These are phyloP conservation scores for Lathronympha strigana DNA, from an alignment of 2,888 invertebrate species.

Conservation along the genomic window DNA sequence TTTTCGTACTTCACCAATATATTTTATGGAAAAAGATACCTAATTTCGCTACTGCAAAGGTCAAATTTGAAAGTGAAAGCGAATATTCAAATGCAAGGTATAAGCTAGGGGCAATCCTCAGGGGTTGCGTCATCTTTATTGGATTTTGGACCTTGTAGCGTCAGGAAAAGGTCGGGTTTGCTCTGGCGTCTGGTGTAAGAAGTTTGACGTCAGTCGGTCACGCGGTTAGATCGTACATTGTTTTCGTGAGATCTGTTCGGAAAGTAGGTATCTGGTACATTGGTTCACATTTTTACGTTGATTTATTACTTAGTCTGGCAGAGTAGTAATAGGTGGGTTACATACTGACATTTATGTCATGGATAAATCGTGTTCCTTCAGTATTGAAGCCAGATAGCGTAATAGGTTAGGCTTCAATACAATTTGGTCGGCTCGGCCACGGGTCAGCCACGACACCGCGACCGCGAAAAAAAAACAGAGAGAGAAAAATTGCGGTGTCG, in stretches of 20 bases:
- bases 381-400: no score
- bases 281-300: not conserved
- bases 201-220: slow-evolving; percentile 73
- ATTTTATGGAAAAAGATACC: not conserved
- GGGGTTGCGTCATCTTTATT: slow-evolving; percentile 52
- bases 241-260: slow-evolving; percentile 16
- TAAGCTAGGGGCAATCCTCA: slow-evolving; percentile 55
- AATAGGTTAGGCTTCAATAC: no score
- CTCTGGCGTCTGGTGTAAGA: slow-evolving; percentile 73
- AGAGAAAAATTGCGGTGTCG: no score
- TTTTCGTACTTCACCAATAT: slow-evolving; percentile 7
- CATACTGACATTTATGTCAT: no score
- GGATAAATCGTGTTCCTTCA: no score
- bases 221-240: slow-evolving; percentile 42
- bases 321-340: not conserved
- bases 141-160: slow-evolving; percentile 55
- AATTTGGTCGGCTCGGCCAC: no score
- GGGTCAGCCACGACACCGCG: no score
- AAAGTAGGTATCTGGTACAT: slow-evolving; percentile 19
- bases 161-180: slow-evolving; percentile 49
- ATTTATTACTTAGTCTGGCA: not conserved
- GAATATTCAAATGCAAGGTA: slow-evolving; percentile 1
- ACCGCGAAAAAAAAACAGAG: no score
- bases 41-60: not conserved
- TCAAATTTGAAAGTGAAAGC: slow-evolving; percentile 1